Conservation (phyloP, 2,797 vertebrate genomes). For the Nannoperca obscura region DNA sequence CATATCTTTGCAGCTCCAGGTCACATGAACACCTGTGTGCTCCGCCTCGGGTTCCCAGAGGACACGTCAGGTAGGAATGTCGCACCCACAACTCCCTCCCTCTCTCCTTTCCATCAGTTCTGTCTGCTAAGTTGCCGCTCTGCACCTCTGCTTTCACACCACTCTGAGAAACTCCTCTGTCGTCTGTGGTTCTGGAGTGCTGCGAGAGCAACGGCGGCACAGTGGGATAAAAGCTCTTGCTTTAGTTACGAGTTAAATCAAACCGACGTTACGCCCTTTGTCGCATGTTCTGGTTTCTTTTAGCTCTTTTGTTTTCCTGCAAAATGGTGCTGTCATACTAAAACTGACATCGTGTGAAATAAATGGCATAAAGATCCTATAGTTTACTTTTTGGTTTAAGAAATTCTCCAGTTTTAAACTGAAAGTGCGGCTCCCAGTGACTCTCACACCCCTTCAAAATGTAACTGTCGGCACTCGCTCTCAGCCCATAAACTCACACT, state of each 20-base stretch:
- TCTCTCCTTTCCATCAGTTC: conserved; percentile 20
- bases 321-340: neutral
- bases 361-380: neutral
- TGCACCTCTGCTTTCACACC: conserved; percentile 51
- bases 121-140: conserved; percentile 15
- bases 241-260: neutral
- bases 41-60: conserved; percentile 47
- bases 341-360: neutral
- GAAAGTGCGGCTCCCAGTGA: neutral
- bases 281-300: neutral
- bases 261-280: neutral
- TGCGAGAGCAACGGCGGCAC: neutral
- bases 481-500: neutral
- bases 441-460: neutral
- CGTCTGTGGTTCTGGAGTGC: conserved; percentile 20
- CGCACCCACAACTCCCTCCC: conserved; percentile 34
- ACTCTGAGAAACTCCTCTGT: conserved; percentile 60
- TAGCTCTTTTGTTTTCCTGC: neutral
- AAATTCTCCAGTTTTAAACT: neutral
- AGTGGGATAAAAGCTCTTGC: neutral
- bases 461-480: neutral
- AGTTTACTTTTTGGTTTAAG: neutral
- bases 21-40: conserved; percentile 57
- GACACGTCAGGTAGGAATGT: conserved; percentile 71
- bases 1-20: conserved; percentile 14